Percentiles rank a stretch among this genome's conserved stretches.
phyloP scores from a whole-genome alignment of 2,888 invertebrate genomes.

The Aphidoletes aphidimyza region DNA sequence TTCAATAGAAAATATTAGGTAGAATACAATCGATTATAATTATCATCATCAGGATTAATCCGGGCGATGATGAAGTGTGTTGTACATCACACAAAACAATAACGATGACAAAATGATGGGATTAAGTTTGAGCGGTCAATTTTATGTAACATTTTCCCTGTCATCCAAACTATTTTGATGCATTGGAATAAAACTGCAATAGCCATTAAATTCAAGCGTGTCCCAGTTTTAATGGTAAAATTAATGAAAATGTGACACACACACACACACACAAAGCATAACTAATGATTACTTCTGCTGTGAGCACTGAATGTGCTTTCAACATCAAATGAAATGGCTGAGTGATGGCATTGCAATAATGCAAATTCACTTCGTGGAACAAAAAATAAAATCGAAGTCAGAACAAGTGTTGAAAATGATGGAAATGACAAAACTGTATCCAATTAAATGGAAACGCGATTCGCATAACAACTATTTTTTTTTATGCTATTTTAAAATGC shows the following conservation, averaged over 20 bases:
- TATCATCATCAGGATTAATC: too few relatives aligned
- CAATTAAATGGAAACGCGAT: conserved; percentile 14
- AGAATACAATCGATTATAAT: too few relatives aligned
- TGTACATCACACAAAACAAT: too few relatives aligned
- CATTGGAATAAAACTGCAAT: background rate
- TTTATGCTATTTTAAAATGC: background rate
- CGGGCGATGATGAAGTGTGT: background rate
- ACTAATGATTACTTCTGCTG: background rate
- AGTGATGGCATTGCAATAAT: conserved; percentile 34
- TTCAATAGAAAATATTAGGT: too few relatives aligned
- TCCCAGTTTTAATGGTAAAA: background rate
- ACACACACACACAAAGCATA: too few relatives aligned
- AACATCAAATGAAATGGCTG: background rate
- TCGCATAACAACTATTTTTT: background rate
- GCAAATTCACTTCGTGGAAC: background rate
- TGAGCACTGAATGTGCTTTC: too few relatives aligned
- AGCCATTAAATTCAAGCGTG: background rate
- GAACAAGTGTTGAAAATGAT: conserved; percentile 2
- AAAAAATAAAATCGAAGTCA: too few relatives aligned
- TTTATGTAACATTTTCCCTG: background rate
- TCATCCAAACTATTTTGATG: background rate
- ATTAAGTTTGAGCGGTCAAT: background rate
- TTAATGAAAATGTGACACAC: background rate
- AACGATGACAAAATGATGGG: background rate
- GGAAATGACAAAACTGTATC: conserved; percentile 31